phyloP scores from a whole-genome alignment of 2,797 vertebrate species.

The Malacoctenus gilli region DNA sequence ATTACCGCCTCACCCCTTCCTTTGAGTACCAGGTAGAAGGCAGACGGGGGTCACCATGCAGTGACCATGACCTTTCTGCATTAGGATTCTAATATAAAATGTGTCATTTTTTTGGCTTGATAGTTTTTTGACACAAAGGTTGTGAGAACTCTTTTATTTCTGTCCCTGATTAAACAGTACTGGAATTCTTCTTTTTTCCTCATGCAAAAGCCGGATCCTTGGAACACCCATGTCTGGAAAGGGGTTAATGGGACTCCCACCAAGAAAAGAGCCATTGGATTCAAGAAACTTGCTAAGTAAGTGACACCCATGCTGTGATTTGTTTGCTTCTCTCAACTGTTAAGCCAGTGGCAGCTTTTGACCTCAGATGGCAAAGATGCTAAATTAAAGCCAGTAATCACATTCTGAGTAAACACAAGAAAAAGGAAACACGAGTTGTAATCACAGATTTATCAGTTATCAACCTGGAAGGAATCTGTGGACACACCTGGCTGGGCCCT shows the following conservation, averaged over 20 bases:
- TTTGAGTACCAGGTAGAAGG: conserved; percentile 95
- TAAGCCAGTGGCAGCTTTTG: conserved; percentile 1
- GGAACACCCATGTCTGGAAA: conserved; percentile 96
- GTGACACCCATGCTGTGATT: conserved; percentile 59
- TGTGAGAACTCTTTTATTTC: no score
- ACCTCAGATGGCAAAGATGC: conserved; percentile 30
- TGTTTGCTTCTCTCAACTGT: not conserved
- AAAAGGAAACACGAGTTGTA: conserved; percentile 59
- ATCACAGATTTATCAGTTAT: conserved; percentile 68
- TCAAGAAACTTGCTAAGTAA: conserved; percentile 99
- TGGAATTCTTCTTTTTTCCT: not conserved
- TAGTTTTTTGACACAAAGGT: no score
- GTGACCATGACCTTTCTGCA: no score
- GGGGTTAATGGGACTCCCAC: conserved; percentile 96
- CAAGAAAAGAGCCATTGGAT: conserved; percentile 96
- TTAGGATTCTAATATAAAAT: no score
- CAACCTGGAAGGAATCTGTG: no score
- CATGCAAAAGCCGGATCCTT: conserved; percentile 87
- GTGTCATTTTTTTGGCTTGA: not conserved
- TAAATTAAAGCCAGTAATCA: conserved; percentile 32
- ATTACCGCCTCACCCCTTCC: conserved; percentile 96
- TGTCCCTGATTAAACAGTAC: no score
- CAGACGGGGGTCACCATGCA: no score
- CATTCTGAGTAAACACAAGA: conserved; percentile 36
- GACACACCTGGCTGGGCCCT: no score